phyloP scores from a whole-genome alignment of 2,113 vertebrate species.

The Cochlearius cochlearius region DNA sequence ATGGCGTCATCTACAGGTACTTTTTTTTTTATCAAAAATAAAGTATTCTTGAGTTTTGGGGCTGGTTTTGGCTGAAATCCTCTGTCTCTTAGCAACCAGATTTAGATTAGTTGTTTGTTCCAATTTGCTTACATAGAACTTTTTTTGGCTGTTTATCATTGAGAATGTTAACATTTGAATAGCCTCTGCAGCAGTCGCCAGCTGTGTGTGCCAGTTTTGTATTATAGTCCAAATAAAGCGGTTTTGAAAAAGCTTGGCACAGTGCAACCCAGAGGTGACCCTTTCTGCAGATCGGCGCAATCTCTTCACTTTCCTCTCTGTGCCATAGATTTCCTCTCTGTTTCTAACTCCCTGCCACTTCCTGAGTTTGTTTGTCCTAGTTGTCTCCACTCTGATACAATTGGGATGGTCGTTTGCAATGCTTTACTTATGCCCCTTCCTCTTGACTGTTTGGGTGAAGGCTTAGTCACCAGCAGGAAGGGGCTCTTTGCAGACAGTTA shows the following conservation, averaged over 20 bases:
- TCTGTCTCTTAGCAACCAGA: constrained; percentile 63
- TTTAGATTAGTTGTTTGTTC: constrained; percentile 69
- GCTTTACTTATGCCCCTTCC: constrained; percentile 67
- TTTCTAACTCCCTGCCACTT: constrained; percentile 75
- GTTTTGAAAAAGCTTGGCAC: constrained; percentile 68
- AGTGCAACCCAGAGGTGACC: constrained; percentile 61
- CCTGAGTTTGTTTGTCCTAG: constrained; percentile 81
- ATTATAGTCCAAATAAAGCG: constrained; percentile 67
- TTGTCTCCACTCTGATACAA: constrained; percentile 72
- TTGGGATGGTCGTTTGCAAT: constrained; percentile 56
- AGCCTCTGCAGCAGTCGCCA: constrained; percentile 64
- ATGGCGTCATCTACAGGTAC: constrained; percentile 98
- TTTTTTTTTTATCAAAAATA: neutral
- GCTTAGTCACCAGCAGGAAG: constrained; percentile 72
- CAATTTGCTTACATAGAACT: constrained; percentile 71
- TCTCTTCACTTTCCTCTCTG: constrained; percentile 71
- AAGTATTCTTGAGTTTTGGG: constrained; percentile 2
- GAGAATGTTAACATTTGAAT: constrained; percentile 76
- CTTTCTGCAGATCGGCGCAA: constrained; percentile 60
- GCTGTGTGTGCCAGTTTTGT: constrained; percentile 77
- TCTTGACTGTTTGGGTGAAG: constrained; percentile 52
- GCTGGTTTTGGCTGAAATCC: constrained; percentile 50
- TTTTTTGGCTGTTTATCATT: constrained; percentile 71
- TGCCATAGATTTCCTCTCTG: constrained; percentile 72
- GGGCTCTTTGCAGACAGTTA: constrained; percentile 48